phyloP scores from a whole-genome alignment of 2,113 vertebrate genomes.

The Peromyscus polionotus region DNA sequence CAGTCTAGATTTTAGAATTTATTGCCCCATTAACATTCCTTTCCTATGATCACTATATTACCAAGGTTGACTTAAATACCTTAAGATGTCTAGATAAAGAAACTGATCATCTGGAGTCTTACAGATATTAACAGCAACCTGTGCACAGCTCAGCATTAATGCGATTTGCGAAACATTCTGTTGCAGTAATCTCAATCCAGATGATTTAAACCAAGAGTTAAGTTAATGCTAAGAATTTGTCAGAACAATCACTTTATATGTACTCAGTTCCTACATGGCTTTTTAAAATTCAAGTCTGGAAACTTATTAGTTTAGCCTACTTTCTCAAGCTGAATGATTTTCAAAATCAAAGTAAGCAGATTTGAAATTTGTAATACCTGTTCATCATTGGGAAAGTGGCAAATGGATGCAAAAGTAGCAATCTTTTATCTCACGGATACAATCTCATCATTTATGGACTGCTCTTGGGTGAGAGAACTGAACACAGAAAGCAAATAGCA shows the following conservation, averaged over 20 bases:
- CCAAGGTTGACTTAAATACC: conserved; percentile 41
- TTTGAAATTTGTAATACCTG: not conserved
- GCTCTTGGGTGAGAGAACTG: not conserved
- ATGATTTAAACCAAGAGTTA: conserved; percentile 1
- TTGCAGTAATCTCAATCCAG: not conserved
- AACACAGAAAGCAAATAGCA: not conserved
- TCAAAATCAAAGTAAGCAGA: not conserved
- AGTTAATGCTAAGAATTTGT: not conserved
- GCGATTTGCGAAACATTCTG: not conserved
- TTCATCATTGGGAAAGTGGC: not conserved
- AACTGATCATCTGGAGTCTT: not conserved
- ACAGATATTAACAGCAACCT: not conserved
- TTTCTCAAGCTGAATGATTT: not conserved
- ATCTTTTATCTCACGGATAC: not conserved
- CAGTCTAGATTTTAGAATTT: conserved; percentile 36
- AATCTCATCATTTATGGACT: not conserved
- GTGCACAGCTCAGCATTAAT: not conserved
- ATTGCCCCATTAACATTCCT: conserved; percentile 11
- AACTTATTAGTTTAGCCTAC: not conserved
- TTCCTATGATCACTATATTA: not conserved
- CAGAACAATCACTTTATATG: not conserved
- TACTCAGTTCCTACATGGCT: not conserved
- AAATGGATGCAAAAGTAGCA: too few relatives aligned
- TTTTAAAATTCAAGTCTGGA: conserved; percentile 9
- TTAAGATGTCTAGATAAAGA: not conserved